Evolutionary conservation across 1,140 invertebrate species (phyloP).

Genomic region (Holcopasites calliopsidis): DNA sequence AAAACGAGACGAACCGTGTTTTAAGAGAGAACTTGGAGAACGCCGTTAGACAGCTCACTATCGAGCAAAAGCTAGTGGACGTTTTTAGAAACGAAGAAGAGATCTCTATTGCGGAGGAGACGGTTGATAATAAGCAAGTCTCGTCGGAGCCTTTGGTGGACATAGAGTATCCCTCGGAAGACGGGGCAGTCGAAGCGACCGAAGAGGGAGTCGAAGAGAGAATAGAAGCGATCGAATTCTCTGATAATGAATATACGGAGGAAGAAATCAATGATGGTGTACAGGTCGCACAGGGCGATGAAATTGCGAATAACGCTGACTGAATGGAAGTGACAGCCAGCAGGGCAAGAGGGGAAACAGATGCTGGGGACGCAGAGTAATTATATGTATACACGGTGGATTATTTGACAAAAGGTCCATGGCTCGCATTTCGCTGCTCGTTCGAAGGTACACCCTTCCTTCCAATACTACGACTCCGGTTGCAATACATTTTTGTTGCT

Average conservation of each 20-base stretch:
- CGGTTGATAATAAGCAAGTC: constrained; percentile 33
- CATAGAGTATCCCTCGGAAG: constrained; percentile 38
- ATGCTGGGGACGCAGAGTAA: constrained; percentile 34
- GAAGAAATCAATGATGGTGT: constrained; percentile 31
- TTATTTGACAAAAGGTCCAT: constrained; percentile 54
- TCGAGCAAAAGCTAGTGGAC: constrained; percentile 69
- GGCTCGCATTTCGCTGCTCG: constrained; percentile 38
- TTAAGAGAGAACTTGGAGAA: constrained; percentile 72
- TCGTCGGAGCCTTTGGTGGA: no score
- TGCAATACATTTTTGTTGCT: neutral
- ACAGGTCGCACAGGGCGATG: neutral
- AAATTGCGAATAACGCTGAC: constrained; percentile 28
- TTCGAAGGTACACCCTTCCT: constrained; percentile 42
- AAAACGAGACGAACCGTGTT: constrained; percentile 56
- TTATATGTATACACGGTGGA: constrained; percentile 44
- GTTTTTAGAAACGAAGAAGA: constrained; percentile 62
- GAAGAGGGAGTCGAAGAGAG: constrained; percentile 52
- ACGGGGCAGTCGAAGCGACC: neutral
- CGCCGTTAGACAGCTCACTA: constrained; percentile 68
- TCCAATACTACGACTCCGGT: neutral
- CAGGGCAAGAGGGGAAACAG: constrained; percentile 41
- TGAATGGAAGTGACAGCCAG: constrained; percentile 30
- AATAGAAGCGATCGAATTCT: constrained; percentile 57
- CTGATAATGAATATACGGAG: constrained; percentile 54
- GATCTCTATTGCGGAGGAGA: constrained; percentile 36